phyloP scores from a whole-genome alignment of 2,888 invertebrate species.

The Plebejus argus region DNA sequence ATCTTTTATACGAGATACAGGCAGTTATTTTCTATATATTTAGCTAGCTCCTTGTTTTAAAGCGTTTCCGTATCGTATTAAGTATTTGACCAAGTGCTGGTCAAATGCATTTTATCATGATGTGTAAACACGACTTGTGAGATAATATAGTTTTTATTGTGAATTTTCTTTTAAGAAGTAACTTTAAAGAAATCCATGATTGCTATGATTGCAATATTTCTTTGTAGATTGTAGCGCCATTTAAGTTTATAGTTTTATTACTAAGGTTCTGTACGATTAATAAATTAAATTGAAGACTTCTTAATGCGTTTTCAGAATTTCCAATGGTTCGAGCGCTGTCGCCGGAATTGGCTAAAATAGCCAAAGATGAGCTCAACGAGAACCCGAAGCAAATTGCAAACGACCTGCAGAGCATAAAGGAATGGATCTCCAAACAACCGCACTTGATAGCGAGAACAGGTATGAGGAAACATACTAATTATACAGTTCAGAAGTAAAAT shows the following conservation, averaged over 20 bases:
- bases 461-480: constrained; percentile 46
- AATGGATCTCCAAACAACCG: constrained; percentile 79
- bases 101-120: background rate
- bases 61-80: background rate
- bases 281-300: background rate
- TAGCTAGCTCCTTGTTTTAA: too few species aligned
- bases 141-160: too few species aligned
- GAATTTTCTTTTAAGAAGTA: too few species aligned
- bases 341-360: constrained; percentile 71
- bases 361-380: constrained; percentile 73
- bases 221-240: too few species aligned
- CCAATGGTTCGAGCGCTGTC: constrained; percentile 63
- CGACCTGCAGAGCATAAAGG: constrained; percentile 68
- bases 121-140: too few species aligned
- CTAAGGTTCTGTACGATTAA: too few species aligned
- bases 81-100: background rate
- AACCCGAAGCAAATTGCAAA: constrained; percentile 64
- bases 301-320: constrained; percentile 33
- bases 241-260: too few species aligned
- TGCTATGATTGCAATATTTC: too few species aligned
- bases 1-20: background rate
- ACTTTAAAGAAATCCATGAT: too few species aligned
- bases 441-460: constrained; percentile 80
- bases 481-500: background rate
- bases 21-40: background rate